Percentiles rank a stretch among this genome's conserved stretches.
Evolutionary conservation across 2,888 invertebrate species (phyloP).

Genomic region (Ctena decussata): DNA sequence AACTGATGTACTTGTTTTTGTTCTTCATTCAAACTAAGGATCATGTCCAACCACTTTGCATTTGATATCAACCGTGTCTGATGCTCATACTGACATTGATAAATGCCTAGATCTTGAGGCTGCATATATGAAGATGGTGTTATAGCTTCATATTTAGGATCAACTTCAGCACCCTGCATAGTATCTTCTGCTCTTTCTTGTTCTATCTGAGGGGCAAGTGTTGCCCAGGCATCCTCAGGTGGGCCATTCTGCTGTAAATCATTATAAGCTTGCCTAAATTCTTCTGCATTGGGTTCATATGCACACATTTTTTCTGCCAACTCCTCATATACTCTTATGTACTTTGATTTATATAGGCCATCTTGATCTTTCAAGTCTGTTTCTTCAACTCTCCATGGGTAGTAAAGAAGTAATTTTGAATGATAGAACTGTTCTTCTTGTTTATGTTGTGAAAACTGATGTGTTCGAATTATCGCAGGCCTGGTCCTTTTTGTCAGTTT

Average conservation of each 20-base stretch:
- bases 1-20: too few species aligned
- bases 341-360: background rate
- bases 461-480: too few species aligned
- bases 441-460: too few species aligned
- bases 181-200: conserved; percentile 9
- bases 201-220: background rate
- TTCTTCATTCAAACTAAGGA: background rate
- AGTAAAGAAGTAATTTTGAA: too few species aligned
- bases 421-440: too few species aligned
- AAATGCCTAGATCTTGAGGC: background rate
- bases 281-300: conserved; percentile 17
- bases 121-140: background rate
- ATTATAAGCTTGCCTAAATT: background rate
- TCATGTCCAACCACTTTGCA: too few species aligned
- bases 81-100: background rate
- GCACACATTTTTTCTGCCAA: background rate
- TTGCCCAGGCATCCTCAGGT: conserved; percentile 27
- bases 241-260: conserved; percentile 5
- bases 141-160: background rate
- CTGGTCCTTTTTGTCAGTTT: too few species aligned
- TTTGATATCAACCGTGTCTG: background rate
- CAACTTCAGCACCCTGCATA: background rate
- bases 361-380: too few species aligned
- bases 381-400: background rate
- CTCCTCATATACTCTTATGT: background rate